A percentile compares a stretch with the other conserved stretches of the same genome.
Conservation (phyloP, 2,888 invertebrate species). For the Hypena proboscidalis region DNA sequence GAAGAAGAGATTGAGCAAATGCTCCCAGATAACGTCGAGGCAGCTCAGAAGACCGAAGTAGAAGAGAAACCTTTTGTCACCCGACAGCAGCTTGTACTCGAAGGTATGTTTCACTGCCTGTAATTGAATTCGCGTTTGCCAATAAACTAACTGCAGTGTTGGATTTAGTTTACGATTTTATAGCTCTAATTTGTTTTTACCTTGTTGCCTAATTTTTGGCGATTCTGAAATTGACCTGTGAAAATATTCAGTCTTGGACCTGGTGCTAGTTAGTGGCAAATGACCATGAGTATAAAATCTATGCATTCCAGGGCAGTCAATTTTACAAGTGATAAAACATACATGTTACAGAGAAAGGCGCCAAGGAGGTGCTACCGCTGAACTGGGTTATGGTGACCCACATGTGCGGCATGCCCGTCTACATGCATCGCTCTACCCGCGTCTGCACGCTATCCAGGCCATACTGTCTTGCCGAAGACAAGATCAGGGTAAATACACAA, state of each 20-base stretch:
- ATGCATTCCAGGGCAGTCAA: no score
- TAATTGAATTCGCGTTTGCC: no score
- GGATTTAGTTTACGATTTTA: no score
- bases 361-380: constrained; percentile 97
- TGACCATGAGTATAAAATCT: no score
- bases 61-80: constrained; percentile 89
- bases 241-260: no score
- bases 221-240: no score
- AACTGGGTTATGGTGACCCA: constrained; percentile 99
- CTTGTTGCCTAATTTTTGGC: no score
- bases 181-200: no score
- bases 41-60: constrained; percentile 86
- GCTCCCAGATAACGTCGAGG: constrained; percentile 88
- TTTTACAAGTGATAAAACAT: no score
- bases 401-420: constrained; percentile 98
- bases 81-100: constrained; percentile 90
- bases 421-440: constrained; percentile 93
- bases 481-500: constrained; percentile 93
- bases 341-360: constrained; percentile 92
- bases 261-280: no score
- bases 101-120: no score
- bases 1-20: constrained; percentile 94
- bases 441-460: constrained; percentile 97
- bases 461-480: constrained; percentile 97
- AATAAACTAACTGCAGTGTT: no score